Evolutionary conservation across 2,797 vertebrate genomes (phyloP).

Genomic region (Spheniscus humboldti): DNA sequence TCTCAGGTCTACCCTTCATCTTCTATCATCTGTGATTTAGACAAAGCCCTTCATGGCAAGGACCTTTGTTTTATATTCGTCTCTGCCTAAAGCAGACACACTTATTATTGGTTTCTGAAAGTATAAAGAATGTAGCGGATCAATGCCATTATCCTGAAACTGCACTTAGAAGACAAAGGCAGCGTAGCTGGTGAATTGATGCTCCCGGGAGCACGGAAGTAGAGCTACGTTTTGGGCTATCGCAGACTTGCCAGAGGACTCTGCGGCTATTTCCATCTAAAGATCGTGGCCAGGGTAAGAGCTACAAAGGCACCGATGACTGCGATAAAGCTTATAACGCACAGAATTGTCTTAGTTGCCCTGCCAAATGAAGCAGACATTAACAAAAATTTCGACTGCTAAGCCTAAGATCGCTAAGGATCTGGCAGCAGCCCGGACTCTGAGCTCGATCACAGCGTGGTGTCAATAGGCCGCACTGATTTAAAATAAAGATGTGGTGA

Average conservation of each 20-base stretch:
- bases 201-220: not conserved
- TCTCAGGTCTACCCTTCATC: not conserved
- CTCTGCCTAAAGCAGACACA: not conserved
- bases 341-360: not conserved
- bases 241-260: not conserved
- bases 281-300: not conserved
- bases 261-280: not conserved
- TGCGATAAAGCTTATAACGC: not conserved
- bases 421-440: not conserved
- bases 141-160: slow-evolving; percentile 38
- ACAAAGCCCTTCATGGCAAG: not conserved
- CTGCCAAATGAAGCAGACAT: not conserved
- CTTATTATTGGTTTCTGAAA: slow-evolving; percentile 16
- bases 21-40: not conserved
- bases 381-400: not conserved
- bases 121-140: not conserved
- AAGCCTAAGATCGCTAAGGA: not conserved
- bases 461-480: not conserved
- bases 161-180: slow-evolving; percentile 18
- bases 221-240: not conserved
- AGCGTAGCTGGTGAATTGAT: not conserved
- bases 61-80: not conserved
- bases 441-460: not conserved
- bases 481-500: not conserved
- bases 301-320: not conserved